Base-by-base conservation (phyloP, 1,140 invertebrate species). In the Drosophila sucinea region DNA sequence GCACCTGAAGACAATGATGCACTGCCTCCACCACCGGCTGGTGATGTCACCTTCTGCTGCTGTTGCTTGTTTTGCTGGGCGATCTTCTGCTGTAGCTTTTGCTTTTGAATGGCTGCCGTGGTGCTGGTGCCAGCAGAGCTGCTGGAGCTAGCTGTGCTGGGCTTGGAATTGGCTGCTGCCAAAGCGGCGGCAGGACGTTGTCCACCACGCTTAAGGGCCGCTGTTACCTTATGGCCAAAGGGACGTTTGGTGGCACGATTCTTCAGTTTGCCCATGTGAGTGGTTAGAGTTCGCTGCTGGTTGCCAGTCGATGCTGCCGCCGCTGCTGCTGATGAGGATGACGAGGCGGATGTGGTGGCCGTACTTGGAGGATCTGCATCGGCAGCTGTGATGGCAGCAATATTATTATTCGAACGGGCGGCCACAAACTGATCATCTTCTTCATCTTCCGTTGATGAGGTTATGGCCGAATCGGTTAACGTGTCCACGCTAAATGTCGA, bases 391-490 rank as follows among this genome's bases (percentile, higher is more conserved):
- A 84, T 91, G 1, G 90, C 90, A 2, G 86, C 83, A 33, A 91
- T 90, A 41, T 90, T 90, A 41, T 91, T 91, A 38, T 90, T 90
- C 4, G 90, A 91, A 40, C 90, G 73, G 4, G 90, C 90, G 4
- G 90, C 90, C 51, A 91, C 90, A 62, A 91, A 90, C 41, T 91
- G 90, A 70, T 91, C 90, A 30, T 90, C 87, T 51, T 51, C 44
- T 10, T 51, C 44, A 51, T 51, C 44, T 51, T 51, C 44, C 23
- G 44, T 51, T 51, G 44, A 51, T 51, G 44, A 11, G 73, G 38
- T 70, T 91, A 51, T 81, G 56, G 90, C 91, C 68, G 90, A 82
- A 61, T 89, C 86, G 32, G 90, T 91, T 0, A 89, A 58, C 0
- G 76, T 41, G 51, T 90, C 84, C 1, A 63, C 71, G 8, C 87